phyloP scores from a whole-genome alignment of 2,888 invertebrate species.

The Apodemia hepburni region DNA sequence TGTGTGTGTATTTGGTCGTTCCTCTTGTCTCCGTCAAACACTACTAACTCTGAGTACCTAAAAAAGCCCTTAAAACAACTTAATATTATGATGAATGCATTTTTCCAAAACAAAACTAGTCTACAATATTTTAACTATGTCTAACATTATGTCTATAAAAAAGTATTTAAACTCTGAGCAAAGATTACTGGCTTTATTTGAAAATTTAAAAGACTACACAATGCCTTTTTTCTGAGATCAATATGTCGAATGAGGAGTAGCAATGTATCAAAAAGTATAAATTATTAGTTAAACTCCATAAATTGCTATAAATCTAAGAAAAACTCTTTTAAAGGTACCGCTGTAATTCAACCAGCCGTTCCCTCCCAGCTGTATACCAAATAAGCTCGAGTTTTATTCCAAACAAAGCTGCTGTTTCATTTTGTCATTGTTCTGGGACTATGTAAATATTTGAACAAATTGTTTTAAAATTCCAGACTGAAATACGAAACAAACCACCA shows the following conservation, averaged over 20 bases:
- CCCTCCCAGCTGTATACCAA: constrained; percentile 24
- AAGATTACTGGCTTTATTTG: no score
- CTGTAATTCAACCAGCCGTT: constrained; percentile 17
- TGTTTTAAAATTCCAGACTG: constrained; percentile 21
- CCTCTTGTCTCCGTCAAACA: no score
- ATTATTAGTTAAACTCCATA: not conserved
- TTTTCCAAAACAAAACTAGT: no score
- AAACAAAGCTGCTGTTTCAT: constrained; percentile 20
- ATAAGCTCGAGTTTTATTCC: constrained; percentile 26
- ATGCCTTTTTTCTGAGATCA: no score
- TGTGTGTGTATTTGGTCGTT: no score
- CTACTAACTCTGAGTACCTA: no score
- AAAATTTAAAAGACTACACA: no score
- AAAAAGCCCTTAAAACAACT: no score
- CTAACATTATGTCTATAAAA: no score
- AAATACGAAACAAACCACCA: constrained; percentile 12
- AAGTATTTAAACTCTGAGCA: no score
- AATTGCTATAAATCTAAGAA: constrained; percentile 13
- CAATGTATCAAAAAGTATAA: not conserved
- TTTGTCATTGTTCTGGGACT: constrained; percentile 24
- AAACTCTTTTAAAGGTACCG: constrained; percentile 20
- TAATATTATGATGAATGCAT: no score
- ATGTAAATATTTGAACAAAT: constrained; percentile 26
- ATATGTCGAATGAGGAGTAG: not conserved
- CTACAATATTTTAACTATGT: no score